These are phyloP conservation scores for Tokudaia muenninki DNA, from an alignment of 2,797 vertebrate species.

Conservation along the genomic window DNA sequence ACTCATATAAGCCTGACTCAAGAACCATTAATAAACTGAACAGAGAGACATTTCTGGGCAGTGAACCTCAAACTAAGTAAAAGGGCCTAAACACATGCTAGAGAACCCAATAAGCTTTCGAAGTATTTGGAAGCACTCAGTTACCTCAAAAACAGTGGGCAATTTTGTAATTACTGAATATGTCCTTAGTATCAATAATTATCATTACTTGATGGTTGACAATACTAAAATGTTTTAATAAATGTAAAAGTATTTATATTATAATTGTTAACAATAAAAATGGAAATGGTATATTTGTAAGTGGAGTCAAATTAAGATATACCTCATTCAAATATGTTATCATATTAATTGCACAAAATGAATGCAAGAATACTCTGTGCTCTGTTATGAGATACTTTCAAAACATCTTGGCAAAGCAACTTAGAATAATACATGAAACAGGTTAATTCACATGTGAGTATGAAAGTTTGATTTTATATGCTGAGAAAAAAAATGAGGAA, in stretches of 20 bases:
- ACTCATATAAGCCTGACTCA: not conserved
- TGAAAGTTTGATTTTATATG: not conserved
- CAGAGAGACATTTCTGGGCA: not conserved
- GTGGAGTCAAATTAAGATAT: not conserved
- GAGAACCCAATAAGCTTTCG: not conserved
- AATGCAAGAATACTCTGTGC: not conserved
- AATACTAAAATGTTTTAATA: not conserved
- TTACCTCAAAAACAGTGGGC: not conserved
- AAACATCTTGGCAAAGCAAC: not conserved
- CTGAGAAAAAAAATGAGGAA: not conserved
- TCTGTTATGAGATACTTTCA: not conserved
- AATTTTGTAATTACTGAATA: not conserved
- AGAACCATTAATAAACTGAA: not conserved
- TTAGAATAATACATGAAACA: not conserved
- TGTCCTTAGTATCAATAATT: not conserved
- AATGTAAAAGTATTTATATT: not conserved
- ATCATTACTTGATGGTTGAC: not conserved
- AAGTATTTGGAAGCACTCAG: not conserved
- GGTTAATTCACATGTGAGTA: not conserved
- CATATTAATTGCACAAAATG: not conserved
- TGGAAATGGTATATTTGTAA: not conserved
- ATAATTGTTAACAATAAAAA: not conserved
- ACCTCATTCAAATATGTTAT: not conserved
- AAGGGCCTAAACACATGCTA: not conserved
- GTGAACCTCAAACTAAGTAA: constrained; percentile 14